Conservation (phyloP, 1,140 invertebrate species). For the Sarcophaga peregrina region DNA sequence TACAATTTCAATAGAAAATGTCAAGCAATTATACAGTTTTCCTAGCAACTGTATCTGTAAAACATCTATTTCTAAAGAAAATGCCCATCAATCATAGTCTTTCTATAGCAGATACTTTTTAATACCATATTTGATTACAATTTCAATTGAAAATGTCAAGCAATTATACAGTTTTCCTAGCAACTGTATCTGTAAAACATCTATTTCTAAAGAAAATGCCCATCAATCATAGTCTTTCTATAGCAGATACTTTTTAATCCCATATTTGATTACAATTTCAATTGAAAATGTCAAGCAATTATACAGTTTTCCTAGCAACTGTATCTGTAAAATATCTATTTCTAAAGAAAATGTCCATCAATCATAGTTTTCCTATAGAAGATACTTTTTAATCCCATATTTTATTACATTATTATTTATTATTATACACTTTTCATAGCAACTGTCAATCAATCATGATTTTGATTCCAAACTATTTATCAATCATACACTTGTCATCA, state of each 20-base stretch:
- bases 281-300: neutral
- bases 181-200: neutral
- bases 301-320: neutral
- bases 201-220: neutral
- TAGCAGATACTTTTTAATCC: neutral
- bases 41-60: neutral
- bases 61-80: neutral
- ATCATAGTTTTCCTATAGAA: neutral
- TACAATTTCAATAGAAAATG: neutral
- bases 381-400: neutral
- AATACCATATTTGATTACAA: neutral
- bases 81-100: too few relatives aligned
- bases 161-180: neutral
- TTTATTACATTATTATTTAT: too few relatives aligned
- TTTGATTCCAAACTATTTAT: too few relatives aligned
- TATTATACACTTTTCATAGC: neutral
- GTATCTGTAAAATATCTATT: neutral
- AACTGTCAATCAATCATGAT: neutral
- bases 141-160: neutral
- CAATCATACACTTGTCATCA: too few relatives aligned
- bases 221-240: neutral
- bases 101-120: neutral
- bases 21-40: neutral
- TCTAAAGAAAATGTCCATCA: neutral
- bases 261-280: neutral